phyloP scores from a whole-genome alignment of 2,113 vertebrate species.

The Suricata suricatta region DNA sequence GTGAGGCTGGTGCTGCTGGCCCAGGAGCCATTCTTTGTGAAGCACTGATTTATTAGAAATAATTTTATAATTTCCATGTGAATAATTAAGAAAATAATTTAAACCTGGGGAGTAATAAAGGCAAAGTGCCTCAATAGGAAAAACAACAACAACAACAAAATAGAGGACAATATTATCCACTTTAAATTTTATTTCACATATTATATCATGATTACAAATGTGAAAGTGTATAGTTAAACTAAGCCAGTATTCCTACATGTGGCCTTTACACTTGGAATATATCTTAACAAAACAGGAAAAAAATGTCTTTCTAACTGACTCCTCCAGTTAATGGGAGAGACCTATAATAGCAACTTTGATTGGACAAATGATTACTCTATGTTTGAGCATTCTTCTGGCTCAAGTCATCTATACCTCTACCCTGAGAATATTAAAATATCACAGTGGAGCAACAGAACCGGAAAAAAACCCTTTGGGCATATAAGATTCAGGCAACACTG shows the following conservation, averaged over 20 bases:
- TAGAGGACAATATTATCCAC: neutral
- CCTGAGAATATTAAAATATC: slow-evolving; percentile 37
- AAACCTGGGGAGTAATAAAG: neutral
- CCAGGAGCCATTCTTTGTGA: neutral
- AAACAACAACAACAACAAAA: neutral
- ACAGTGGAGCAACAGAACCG: slow-evolving; percentile 1
- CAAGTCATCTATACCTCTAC: neutral
- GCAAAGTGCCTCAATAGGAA: neutral
- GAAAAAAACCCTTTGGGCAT: slow-evolving; percentile 23
- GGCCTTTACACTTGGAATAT: neutral
- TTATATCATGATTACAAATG: neutral
- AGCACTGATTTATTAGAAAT: neutral
- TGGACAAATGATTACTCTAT: neutral
- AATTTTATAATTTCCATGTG: neutral
- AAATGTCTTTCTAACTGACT: neutral
- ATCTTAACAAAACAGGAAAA: neutral
- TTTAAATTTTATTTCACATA: slow-evolving; percentile 30
- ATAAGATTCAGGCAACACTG: slow-evolving; percentile 12
- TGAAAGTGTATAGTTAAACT: neutral
- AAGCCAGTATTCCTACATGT: neutral
- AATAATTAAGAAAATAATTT: slow-evolving; percentile 13
- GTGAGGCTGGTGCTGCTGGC: neutral
- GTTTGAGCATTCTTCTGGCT: neutral
- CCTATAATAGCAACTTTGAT: neutral
- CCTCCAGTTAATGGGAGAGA: neutral